These are phyloP conservation scores for Chymomyza fuscimana DNA, from an alignment of 2,888 invertebrate species.

Conservation along the genomic window DNA sequence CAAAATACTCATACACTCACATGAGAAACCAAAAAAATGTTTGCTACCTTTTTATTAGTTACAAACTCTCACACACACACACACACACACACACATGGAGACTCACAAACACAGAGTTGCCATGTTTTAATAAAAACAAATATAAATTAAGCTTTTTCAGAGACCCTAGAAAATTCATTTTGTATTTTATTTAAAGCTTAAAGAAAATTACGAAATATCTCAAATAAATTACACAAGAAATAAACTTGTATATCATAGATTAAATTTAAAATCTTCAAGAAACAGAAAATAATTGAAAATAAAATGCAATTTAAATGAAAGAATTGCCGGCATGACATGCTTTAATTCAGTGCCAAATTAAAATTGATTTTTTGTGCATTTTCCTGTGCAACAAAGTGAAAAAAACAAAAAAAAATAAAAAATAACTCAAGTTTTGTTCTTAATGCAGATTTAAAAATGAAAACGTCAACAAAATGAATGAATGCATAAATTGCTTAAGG, in stretches of 20 bases:
- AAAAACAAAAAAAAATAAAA: conserved; percentile 7
- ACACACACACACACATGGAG: conserved; percentile 6
- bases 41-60: not conserved
- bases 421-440: not conserved
- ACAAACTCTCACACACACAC: conserved; percentile 15
- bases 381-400: conserved; percentile 3
- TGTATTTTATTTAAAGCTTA: not conserved
- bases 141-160: not conserved
- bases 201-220: not conserved
- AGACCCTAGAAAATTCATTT: not conserved
- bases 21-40: not conserved
- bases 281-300: not conserved
- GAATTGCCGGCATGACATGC: not conserved
- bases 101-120: not conserved
- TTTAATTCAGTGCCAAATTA: conserved; percentile 5
- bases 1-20: conserved; percentile 15
- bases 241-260: not conserved
- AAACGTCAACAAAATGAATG: not conserved
- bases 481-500: not conserved
- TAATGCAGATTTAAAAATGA: not conserved
- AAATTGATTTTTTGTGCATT: conserved; percentile 6
- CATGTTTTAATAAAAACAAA: no score
- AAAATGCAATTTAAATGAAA: not conserved
- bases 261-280: not conserved
- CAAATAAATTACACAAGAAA: not conserved